A percentile compares a stretch with the other conserved stretches of the same genome.
phyloP scores from a whole-genome alignment of 64 coral and sea anemone species.

The Astreopora myriophthalma region DNA sequence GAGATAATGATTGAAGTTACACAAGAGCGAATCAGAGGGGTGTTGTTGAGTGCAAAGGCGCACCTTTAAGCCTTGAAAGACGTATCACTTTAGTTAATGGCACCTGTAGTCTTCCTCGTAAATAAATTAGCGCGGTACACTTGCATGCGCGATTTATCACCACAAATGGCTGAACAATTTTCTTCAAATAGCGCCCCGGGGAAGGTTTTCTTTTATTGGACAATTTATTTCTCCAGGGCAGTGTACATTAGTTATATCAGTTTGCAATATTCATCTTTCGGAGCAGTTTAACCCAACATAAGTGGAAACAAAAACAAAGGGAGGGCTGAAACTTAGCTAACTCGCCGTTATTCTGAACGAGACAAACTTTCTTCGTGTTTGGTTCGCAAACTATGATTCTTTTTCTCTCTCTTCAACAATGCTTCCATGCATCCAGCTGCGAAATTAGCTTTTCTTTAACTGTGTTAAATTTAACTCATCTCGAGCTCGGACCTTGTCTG shows the following conservation, averaged over 20 bases:
- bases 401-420: not conserved
- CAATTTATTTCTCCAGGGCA: not conserved
- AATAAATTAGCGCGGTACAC: not conserved
- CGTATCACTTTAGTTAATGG: slow-evolving; percentile 9
- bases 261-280: not conserved
- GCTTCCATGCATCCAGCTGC: not conserved
- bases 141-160: not conserved
- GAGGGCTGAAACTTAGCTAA: not conserved
- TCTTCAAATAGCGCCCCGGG: not conserved
- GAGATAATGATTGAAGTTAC: not conserved
- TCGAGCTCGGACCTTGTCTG: too few relatives aligned
- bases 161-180: not conserved
- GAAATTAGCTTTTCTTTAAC: not conserved
- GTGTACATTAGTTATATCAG: not conserved
- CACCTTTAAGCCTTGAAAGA: not conserved
- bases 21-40: not conserved
- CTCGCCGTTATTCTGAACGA: not conserved
- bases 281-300: not conserved
- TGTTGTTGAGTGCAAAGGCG: not conserved
- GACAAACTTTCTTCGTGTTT: not conserved
- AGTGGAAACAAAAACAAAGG: not conserved
- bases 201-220: not conserved
- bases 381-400: not conserved
- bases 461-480: not conserved
- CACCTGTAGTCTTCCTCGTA: not conserved